These are phyloP conservation scores for Hypocryptadius cinnamomeus DNA, from an alignment of 2,113 vertebrate species.

Conservation along the genomic window DNA sequence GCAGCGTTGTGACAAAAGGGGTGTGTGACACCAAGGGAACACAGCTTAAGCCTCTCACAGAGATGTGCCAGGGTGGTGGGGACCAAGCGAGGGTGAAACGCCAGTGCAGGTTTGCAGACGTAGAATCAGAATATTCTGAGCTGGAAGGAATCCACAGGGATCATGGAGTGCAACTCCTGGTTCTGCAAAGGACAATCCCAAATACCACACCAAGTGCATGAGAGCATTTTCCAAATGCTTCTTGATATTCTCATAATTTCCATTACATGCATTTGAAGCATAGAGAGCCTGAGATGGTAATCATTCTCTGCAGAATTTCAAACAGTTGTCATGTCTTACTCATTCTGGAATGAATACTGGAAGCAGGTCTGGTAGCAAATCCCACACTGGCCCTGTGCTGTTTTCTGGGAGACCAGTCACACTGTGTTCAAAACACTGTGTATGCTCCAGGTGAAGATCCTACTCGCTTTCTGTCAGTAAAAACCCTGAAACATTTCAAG, in stretches of 20 bases:
- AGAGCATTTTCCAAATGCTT: not conserved
- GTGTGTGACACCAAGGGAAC: not conserved
- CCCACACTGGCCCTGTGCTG: not conserved
- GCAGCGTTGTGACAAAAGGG: not conserved
- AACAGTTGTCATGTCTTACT: not conserved
- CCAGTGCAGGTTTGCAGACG: not conserved
- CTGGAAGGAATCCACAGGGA: not conserved
- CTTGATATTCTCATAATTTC: not conserved
- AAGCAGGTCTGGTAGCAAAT: not conserved
- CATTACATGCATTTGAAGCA: not conserved
- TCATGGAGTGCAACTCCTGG: not conserved
- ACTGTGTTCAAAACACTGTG: not conserved
- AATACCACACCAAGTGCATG: not conserved
- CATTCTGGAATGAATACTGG: not conserved
- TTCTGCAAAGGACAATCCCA: not conserved
- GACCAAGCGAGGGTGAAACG: accelerated
- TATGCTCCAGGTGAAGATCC: not conserved
- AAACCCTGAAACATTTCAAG: not conserved
- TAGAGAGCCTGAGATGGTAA: not conserved
- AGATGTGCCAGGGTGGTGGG: not conserved
- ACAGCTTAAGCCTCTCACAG: not conserved
- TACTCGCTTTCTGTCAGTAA: not conserved
- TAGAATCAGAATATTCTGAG: not conserved
- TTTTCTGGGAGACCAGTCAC: not conserved
- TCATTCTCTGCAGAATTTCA: not conserved